Conservation (phyloP, 1,140 invertebrate species). For the Pomacea maculata region DNA sequence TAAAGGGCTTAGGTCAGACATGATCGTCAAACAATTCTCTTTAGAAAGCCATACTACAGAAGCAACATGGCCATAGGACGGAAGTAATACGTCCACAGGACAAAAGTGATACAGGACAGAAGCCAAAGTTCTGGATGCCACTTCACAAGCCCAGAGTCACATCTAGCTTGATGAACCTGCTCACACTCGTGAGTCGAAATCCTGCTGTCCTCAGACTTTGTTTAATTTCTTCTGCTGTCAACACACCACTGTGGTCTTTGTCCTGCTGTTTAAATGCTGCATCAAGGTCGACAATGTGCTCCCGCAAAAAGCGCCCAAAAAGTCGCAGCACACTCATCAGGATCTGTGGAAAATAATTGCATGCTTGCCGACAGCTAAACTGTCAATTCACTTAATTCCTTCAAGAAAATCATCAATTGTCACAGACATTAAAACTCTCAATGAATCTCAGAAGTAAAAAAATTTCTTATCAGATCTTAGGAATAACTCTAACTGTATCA, state of each 20-base stretch:
- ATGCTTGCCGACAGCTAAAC: neutral
- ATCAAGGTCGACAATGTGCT: constrained; percentile 42
- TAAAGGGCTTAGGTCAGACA: too few species aligned
- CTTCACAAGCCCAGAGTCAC: too few species aligned
- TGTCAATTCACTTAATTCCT: neutral
- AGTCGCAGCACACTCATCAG: constrained; percentile 47
- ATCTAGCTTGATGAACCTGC: constrained; percentile 6
- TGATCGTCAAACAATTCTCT: too few species aligned
- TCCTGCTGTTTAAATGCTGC: constrained; percentile 48
- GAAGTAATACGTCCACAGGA: too few species aligned
- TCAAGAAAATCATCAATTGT: neutral
- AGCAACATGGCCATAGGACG: too few species aligned
- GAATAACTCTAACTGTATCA: neutral
- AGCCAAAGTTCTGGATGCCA: too few species aligned
- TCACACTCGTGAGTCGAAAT: constrained; percentile 55
- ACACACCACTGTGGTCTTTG: constrained; percentile 45
- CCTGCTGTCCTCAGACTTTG: constrained; percentile 49
- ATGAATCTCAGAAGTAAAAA: neutral
- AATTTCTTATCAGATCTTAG: neutral
- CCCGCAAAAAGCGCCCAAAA: constrained; percentile 45
- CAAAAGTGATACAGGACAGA: too few species aligned
- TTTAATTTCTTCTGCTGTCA: constrained; percentile 52
- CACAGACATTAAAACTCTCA: neutral
- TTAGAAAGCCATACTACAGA: too few species aligned
- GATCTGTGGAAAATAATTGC: constrained; percentile 23